A percentile compares a stretch with the other conserved stretches of the same genome.
phyloP scores from a whole-genome alignment of 2,888 invertebrate species.

The Drosophila rubida region DNA sequence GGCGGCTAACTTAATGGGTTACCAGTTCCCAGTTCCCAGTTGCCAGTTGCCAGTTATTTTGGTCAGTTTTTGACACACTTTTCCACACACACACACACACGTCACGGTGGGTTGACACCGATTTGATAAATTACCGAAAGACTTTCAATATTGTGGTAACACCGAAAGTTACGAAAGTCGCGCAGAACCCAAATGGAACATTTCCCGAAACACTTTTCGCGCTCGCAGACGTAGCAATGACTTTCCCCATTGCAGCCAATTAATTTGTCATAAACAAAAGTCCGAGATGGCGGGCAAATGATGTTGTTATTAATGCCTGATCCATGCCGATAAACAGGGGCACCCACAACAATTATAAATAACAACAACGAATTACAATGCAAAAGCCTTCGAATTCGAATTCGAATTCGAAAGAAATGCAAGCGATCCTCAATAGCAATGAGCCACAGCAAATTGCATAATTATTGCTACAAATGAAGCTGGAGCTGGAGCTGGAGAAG shows the following conservation, averaged over 20 bases:
- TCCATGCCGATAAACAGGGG: slow-evolving; percentile 53
- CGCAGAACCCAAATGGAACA: background rate
- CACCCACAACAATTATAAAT: slow-evolving; percentile 73
- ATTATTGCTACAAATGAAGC: slow-evolving; percentile 80
- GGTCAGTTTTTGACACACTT: slow-evolving; percentile 70
- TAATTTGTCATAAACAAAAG: slow-evolving; percentile 72
- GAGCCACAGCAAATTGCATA: slow-evolving; percentile 71
- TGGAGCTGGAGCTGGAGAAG: slow-evolving; percentile 47
- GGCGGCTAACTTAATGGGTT: slow-evolving; percentile 56
- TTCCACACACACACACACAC: too few relatives aligned
- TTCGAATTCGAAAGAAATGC: slow-evolving; percentile 40
- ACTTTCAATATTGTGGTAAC: slow-evolving; percentile 33
- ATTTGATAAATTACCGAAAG: slow-evolving; percentile 22
- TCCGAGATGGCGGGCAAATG: slow-evolving; percentile 56
- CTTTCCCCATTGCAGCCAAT: slow-evolving; percentile 67
- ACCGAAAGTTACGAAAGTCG: slow-evolving; percentile 23
- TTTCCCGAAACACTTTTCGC: slow-evolving; percentile 1
- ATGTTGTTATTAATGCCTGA: slow-evolving; percentile 57
- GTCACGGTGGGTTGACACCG: slow-evolving; percentile 52
- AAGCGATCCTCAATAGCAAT: slow-evolving; percentile 44
- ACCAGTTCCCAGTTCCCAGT: slow-evolving; percentile 50
- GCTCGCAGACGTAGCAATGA: slow-evolving; percentile 40
- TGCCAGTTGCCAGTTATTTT: slow-evolving; percentile 57
- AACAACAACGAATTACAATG: slow-evolving; percentile 68
- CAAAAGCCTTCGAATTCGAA: slow-evolving; percentile 39